Evolutionary conservation across 2,113 vertebrate genomes (phyloP).

Genomic region (Setophaga kirtlandii): DNA sequence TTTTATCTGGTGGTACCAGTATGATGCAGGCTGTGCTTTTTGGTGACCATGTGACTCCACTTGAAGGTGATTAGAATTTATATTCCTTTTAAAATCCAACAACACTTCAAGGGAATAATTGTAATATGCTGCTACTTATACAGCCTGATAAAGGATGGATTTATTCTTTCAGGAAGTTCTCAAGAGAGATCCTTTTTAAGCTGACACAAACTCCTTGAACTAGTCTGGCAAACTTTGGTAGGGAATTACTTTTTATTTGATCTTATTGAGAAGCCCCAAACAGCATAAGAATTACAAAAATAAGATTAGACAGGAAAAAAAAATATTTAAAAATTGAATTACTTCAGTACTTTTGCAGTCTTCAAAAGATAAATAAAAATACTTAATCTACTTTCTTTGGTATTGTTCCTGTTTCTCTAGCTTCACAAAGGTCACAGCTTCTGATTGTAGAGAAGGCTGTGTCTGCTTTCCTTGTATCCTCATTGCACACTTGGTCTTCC

Average conservation of each 20-base stretch:
- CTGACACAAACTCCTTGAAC: conserved; percentile 2
- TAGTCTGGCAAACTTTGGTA: not conserved
- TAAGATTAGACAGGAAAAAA: not conserved
- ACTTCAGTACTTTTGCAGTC: not conserved
- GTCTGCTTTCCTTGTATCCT: not conserved
- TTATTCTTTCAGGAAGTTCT: conserved; percentile 15
- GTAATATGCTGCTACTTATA: not conserved
- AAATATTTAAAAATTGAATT: not conserved
- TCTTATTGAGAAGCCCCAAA: not conserved
- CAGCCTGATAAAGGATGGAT: not conserved
- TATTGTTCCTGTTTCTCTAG: not conserved
- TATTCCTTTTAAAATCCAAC: not conserved
- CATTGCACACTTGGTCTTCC: not conserved
- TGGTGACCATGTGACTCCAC: not conserved
- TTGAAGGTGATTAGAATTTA: not conserved
- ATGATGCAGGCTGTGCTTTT: not conserved
- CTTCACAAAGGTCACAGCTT: not conserved
- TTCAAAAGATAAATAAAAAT: not conserved
- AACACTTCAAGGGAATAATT: not conserved
- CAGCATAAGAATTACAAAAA: not conserved
- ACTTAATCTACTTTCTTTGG: not conserved
- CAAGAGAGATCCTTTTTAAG: not conserved
- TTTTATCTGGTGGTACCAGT: not conserved
- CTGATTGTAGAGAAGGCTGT: not conserved
- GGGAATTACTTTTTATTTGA: conserved; percentile 1